Base-by-base conservation (phyloP, 2,797 vertebrate genomes). In the Centroberyx gerrardi region DNA sequence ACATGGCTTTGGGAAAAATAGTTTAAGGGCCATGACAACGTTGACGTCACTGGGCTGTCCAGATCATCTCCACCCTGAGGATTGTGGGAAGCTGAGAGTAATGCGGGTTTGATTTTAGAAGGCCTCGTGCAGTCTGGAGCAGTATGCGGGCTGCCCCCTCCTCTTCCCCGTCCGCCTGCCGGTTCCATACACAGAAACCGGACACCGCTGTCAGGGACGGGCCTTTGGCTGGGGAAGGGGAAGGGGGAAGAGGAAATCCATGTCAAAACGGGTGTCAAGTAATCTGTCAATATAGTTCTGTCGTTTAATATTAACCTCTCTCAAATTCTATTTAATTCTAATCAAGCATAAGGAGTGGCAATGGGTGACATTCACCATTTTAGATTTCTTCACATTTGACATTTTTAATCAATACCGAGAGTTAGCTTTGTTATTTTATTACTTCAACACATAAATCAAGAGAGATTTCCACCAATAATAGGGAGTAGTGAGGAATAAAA, bases 51-150 rank as follows among this genome's bases (percentile, higher is more conserved):
- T 93, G 87, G 95, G 95, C 94, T 94, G 95, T 96, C 97, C 93
- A 94, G 95, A 95, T 96, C 85, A 95, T 92, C 94, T 97, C 96
- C 96, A 97, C 96, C 97, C 97, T 96, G 97, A 98, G 97, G 96
- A 97, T 97, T 95, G 94, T 95, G 96, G 96, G 96, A 97, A 97
- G 96, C 93, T 96, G 94, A 96, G 96, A 95, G 92, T 95, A 96
- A 96, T 93, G 96, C 95, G 94, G 83, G 84, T 92, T 90, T 87
- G 76, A 84, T 89, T 89, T 83, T 82, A 86, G 88, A 97, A 98
- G 97, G 97, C 97, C 97, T 96, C 94, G 89, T 96, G 96, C 95
- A 95, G 96, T 96, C 96, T 96, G 94, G 94, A 95, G 95, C 93
- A 94, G 95, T 86, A 88, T 85, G 76, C 68, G 36, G 92, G 94